These are phyloP conservation scores for Drosophila pandora DNA, from an alignment of 1,140 invertebrate species.

Conservation along the genomic window DNA sequence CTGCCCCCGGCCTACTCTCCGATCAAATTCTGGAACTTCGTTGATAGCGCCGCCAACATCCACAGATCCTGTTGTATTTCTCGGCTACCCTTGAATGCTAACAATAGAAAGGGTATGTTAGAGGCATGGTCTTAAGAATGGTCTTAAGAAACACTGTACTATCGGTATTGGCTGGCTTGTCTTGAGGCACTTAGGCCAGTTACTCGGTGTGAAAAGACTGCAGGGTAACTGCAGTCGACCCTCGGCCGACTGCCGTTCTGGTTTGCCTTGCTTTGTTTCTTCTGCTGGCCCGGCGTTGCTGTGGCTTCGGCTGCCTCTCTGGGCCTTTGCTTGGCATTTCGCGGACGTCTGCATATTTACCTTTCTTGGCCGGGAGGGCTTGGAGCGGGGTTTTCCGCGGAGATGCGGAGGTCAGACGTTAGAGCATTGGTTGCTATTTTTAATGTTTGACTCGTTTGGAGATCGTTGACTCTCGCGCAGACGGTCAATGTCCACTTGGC, in stretches of 20 bases:
- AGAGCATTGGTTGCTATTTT: slow-evolving; percentile 76
- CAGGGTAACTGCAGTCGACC: slow-evolving; percentile 23
- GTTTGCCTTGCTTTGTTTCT: slow-evolving; percentile 43
- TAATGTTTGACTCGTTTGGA: slow-evolving; percentile 80
- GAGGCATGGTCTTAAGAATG: too few relatives aligned
- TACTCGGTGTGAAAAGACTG: too few relatives aligned
- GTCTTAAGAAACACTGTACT: too few relatives aligned
- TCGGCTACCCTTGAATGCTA: slow-evolving; percentile 35
- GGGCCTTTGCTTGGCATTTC: slow-evolving; percentile 73
- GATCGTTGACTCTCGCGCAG: slow-evolving; percentile 76
- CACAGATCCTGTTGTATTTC: slow-evolving; percentile 68
- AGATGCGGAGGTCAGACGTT: slow-evolving; percentile 15
- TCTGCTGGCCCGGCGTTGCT: slow-evolving; percentile 23
- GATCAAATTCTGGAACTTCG: slow-evolving; percentile 79
- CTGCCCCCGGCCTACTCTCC: slow-evolving; percentile 20
- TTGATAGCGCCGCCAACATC: slow-evolving; percentile 76
- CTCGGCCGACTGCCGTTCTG: slow-evolving; percentile 8
- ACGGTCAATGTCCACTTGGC: slow-evolving; percentile 75
- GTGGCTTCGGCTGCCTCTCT: slow-evolving; percentile 57
- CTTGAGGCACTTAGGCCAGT: not conserved
- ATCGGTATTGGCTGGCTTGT: not conserved
- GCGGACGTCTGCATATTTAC: slow-evolving; percentile 76
- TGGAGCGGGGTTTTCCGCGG: slow-evolving; percentile 18
- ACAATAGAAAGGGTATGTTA: not conserved
- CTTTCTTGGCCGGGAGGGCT: slow-evolving; percentile 31